Conservation (phyloP, 2,888 invertebrate species). For the Atherix ibis region DNA sequence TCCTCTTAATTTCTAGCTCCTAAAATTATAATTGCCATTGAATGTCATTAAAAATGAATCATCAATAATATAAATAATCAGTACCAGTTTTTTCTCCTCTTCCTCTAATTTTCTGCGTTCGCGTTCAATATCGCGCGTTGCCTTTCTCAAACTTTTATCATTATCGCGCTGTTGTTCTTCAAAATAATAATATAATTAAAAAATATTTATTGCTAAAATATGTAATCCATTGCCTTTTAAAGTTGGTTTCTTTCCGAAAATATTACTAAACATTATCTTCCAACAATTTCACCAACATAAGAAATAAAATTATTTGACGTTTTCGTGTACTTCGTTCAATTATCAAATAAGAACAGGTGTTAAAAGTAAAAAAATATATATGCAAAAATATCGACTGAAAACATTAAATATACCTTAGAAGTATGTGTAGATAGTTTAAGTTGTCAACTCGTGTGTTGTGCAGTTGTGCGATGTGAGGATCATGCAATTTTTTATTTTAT, state of each 20-base stretch:
- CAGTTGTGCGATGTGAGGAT: no score
- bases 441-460: no score
- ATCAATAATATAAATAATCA: slow-evolving; percentile 25
- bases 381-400: no score
- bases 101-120: slow-evolving; percentile 67
- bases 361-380: no score
- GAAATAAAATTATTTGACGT: no score
- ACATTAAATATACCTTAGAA: no score
- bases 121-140: slow-evolving; percentile 67
- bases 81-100: slow-evolving; percentile 72
- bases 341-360: no score
- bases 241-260: slow-evolving; percentile 46
- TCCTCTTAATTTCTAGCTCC: slow-evolving; percentile 78
- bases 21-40: slow-evolving; percentile 20
- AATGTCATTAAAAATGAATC: not conserved
- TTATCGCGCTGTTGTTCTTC: slow-evolving; percentile 71
- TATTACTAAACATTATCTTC: slow-evolving; percentile 34
- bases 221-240: slow-evolving; percentile 40
- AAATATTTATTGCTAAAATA: not conserved
- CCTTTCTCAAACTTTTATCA: slow-evolving; percentile 64
- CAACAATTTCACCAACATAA: no score
- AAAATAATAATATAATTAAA: not conserved
- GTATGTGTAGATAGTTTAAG: no score
- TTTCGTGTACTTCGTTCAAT: no score
- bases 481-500: no score